Conservation (phyloP, 2,888 invertebrate species). For the Dichetophora obliterata region DNA sequence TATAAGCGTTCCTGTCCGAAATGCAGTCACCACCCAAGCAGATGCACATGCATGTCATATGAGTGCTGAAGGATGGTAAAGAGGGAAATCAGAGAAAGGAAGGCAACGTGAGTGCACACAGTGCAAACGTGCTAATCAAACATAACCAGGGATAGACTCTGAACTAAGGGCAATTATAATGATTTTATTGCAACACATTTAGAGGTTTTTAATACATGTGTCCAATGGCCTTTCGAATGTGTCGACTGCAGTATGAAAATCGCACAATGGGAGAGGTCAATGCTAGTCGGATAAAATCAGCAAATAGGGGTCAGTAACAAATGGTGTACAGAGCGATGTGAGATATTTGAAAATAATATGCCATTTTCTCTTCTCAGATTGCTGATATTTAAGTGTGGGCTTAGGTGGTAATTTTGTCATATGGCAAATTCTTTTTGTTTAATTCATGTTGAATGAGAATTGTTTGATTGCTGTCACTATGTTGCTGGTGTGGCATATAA, state of each 20-base stretch:
- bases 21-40: background rate
- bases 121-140: conserved; percentile 18
- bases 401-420: conserved; percentile 7
- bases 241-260: background rate
- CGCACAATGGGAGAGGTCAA: background rate
- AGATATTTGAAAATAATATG: background rate
- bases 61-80: background rate
- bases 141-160: background rate
- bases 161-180: conserved; percentile 27
- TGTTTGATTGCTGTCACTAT: conserved; percentile 25
- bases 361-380: background rate
- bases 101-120: background rate
- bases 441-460: background rate
- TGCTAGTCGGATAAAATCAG: background rate
- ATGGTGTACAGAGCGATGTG: background rate
- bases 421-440: background rate
- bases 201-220: conserved; percentile 31
- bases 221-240: background rate
- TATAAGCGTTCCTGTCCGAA: background rate
- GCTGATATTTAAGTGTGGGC: background rate
- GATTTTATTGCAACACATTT: conserved; percentile 29
- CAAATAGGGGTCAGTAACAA: background rate
- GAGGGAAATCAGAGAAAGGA: no score
- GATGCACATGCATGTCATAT: no score
- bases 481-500: conserved; percentile 9